Conservation (phyloP, 2,888 invertebrate species). For the Caprella mutica region DNA sequence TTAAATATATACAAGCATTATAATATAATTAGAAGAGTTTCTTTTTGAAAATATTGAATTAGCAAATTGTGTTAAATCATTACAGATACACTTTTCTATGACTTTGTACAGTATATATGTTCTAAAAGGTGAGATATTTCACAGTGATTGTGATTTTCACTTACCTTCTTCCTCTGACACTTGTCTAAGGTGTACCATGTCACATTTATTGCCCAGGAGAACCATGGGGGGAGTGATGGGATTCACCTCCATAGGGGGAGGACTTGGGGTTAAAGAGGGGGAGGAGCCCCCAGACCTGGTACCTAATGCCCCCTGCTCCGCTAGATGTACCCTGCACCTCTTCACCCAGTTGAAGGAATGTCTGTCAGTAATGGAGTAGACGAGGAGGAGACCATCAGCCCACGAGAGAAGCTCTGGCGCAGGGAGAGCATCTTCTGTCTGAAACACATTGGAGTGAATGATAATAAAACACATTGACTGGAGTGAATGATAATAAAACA, state of each 20-base stretch:
- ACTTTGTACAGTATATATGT: no score
- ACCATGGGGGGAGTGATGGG: constrained; percentile 50
- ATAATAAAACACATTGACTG: no score
- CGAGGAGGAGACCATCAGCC: constrained; percentile 78
- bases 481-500: no score
- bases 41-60: no score
- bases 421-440: constrained; percentile 63
- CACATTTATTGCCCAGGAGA: constrained; percentile 81
- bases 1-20: no score
- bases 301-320: constrained; percentile 41
- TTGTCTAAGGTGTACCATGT: constrained; percentile 79
- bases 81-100: no score
- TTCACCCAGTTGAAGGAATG: constrained; percentile 64
- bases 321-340: constrained; percentile 53
- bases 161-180: constrained; percentile 72
- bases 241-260: constrained; percentile 23
- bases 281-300: constrained; percentile 8
- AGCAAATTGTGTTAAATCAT: no score
- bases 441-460: constrained; percentile 35
- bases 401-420: constrained; percentile 64
- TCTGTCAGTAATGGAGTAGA: constrained; percentile 59
- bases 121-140: no score
- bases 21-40: no score
- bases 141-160: no score
- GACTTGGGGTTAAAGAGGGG: constrained; percentile 27